These are phyloP conservation scores for Mandrillus leucophaeus DNA, from an alignment of 2,113 vertebrate genomes.

Conservation along the genomic window DNA sequence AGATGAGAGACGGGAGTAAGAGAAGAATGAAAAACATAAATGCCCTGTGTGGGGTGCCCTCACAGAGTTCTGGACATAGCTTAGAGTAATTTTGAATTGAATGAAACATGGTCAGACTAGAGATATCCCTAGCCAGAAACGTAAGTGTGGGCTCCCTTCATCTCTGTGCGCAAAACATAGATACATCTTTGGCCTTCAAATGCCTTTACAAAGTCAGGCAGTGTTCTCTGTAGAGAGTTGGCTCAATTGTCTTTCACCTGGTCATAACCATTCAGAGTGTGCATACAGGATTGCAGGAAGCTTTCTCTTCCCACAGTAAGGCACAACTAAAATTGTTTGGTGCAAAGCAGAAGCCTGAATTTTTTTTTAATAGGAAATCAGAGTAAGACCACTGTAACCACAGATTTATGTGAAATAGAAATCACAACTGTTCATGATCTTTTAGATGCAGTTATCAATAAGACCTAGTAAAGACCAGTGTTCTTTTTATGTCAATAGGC, in stretches of 20 bases:
- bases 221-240: background rate
- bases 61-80: background rate
- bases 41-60: background rate
- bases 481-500: slow-evolving; percentile 35
- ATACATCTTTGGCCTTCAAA: background rate
- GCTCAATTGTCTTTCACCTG: background rate
- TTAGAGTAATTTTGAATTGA: background rate
- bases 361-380: background rate
- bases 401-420: background rate
- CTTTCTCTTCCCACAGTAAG: background rate
- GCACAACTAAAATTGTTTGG: background rate
- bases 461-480: background rate
- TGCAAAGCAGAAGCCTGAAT: background rate
- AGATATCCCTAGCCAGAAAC: background rate
- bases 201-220: background rate
- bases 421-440: no score
- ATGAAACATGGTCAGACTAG: background rate
- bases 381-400: fast-evolving
- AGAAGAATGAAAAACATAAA: background rate
- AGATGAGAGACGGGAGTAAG: background rate
- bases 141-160: background rate
- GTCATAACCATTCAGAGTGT: no score
- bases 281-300: background rate
- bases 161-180: background rate
- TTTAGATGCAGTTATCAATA: background rate